Base-by-base conservation (phyloP, 2,797 vertebrate species). In the Myripristis jacobus region DNA sequence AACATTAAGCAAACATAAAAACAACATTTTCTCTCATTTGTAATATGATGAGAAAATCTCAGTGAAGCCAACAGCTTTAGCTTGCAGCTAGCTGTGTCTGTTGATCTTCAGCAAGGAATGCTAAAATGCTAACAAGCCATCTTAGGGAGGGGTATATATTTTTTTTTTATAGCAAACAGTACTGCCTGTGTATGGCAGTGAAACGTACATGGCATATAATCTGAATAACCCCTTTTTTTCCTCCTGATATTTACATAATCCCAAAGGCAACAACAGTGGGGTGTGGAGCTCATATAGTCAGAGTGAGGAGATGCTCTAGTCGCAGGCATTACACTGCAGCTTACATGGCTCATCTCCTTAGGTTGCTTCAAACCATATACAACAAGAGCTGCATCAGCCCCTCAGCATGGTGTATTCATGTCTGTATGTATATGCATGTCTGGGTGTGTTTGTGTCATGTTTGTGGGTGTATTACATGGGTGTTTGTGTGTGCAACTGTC, bases 301-400 rank as follows among this genome's bases (percentile, higher is more conserved):
- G 24, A 18, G 6, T 11, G 25, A 34, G 25, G 34, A 36, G 25
- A 54, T n/a, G 4, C 3, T 19, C 16, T 9, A 24, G 50, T 41
- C 3, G 11, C 41, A 16, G 43, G 43, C 43, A 46, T 51, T 9
- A 57, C 43, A 41, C 46, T 4, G 34, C 11, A 9, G 63, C 43
- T 41, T 50, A 62, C 54, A 55, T 21, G 36, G 65, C 57, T 72
- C 54, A 74, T 69, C 60, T 73, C 21, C 16, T 44, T 53, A 34
- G 25, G 34, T 41, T 44, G 29, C 36, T 21, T 43, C 54, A 76
- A 77, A 66, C 34, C 29, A 48, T 68, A 70, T n/a, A 3, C 66
- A 55, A 77, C 2, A 41, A 41, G 11, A 13, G 15, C 36, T 41
- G 36, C 36, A 41, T 41, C 12, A 41, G 36, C 3, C 12, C 36